Percentiles rank a stretch among this genome's conserved stretches.
These are phyloP conservation scores for Lamproptera curius DNA, from an alignment of 2,888 invertebrate species.

Conservation along the genomic window DNA sequence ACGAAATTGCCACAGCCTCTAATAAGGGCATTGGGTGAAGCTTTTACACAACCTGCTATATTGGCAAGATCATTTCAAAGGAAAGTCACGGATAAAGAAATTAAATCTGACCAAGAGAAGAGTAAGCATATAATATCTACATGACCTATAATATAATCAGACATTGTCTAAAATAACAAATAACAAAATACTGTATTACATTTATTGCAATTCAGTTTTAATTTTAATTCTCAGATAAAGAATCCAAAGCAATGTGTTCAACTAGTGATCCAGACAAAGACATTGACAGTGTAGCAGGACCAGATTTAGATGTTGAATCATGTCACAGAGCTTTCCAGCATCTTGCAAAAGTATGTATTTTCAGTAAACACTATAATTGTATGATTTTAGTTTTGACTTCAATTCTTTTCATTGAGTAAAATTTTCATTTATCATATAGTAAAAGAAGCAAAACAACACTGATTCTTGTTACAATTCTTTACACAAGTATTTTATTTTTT, in stretches of 20 bases:
- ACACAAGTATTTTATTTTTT: too few relatives aligned
- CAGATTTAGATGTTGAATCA: slow-evolving; percentile 83
- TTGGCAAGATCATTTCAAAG: slow-evolving; percentile 84
- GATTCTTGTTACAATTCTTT: too few relatives aligned
- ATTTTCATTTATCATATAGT: too few relatives aligned
- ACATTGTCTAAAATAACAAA: too few relatives aligned
- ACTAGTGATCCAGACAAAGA: slow-evolving; percentile 90
- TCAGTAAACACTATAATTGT: too few relatives aligned
- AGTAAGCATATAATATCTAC: slow-evolving; percentile 28
- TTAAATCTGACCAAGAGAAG: slow-evolving; percentile 31
- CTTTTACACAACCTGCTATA: slow-evolving; percentile 81
- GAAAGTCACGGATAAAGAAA: slow-evolving; percentile 45
- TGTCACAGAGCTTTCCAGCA: slow-evolving; percentile 83
- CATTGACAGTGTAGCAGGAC: slow-evolving; percentile 83
- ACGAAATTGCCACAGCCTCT: slow-evolving; percentile 84
- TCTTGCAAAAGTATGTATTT: slow-evolving; percentile 58
- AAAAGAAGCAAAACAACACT: too few relatives aligned
- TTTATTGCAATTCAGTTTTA: too few relatives aligned
- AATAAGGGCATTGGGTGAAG: slow-evolving; percentile 86
- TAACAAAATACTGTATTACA: too few relatives aligned
- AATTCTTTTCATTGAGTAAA: too few relatives aligned
- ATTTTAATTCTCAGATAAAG: slow-evolving; percentile 47
- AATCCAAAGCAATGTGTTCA: slow-evolving; percentile 60
- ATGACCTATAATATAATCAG: too few relatives aligned
- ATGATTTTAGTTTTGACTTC: too few relatives aligned